Evolutionary conservation across 2,888 invertebrate species (phyloP), one percentile per base, ranked within the genome.

Genomic region (Chrysina gloriosa): DNA sequence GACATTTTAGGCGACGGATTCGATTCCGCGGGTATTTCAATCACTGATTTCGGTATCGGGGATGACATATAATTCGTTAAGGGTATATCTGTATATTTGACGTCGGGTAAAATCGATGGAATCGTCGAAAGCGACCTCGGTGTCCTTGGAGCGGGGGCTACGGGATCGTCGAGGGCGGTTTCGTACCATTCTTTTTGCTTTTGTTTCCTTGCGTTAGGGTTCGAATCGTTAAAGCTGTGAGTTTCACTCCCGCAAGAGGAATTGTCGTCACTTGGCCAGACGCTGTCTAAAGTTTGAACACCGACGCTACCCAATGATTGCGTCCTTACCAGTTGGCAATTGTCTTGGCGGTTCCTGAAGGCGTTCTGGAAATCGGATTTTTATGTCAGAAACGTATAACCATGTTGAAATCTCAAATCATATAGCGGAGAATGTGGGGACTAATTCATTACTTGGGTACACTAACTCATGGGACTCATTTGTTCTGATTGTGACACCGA

Each of bases 241-340:
- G 77, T 79, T 70, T 84, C 83, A 74, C 83, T 82, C 67, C 82
- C 82, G 71, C 80, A 82, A 0, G 83, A 83, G 2, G 83, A 83
- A 66, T 82, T 82, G 67, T 84, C 83, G 73, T 84, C 83, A 71
- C 82, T 83, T 2, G 81, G 82, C 77, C 82, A 83, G 4, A 81
- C 80, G 61, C 80, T 81, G 64, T 83, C 83, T 16, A 80, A 72
- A n/a, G 81, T 82, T 73, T 82, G 81, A 25, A 78, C 82, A 6
- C 84, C 88, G 4, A 88, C 88, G 75, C 87, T 88, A 1, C 88
- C 88, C 21, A 89, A 76, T 0, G 88, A 88, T 69, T 88, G 88
- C 0, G 88, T 88, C 54, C 88, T 82, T 58, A 87, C 82, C 19
- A 88, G 78, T 66, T 82, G 82, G 47, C 82, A 77, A 66, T 78